These are phyloP conservation scores for Myripristis jacobus DNA, from an alignment of 2,797 vertebrate genomes.

Conservation along the genomic window DNA sequence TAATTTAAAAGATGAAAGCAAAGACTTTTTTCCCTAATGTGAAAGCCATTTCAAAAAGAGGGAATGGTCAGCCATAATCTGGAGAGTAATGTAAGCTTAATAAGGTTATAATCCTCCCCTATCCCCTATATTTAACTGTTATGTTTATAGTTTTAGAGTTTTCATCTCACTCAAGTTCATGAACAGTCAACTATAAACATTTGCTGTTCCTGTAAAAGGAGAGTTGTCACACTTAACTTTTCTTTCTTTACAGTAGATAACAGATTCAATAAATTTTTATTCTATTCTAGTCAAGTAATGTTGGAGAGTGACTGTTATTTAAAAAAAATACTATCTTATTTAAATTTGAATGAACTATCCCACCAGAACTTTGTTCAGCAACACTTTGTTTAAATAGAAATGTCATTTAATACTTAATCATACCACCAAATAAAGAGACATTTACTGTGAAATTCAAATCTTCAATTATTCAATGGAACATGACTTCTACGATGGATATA, in stretches of 20 bases:
- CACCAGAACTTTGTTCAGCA: neutral
- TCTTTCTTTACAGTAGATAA: neutral
- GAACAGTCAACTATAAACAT: neutral
- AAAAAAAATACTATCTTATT: neutral
- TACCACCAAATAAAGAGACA: neutral
- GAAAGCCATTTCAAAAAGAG: neutral
- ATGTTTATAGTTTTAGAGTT: neutral
- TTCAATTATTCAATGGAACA: neutral
- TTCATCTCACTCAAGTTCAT: neutral
- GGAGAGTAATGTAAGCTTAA: neutral
- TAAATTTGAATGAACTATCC: neutral
- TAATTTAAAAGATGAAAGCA: neutral
- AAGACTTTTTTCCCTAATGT: neutral
- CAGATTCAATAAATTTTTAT: neutral
- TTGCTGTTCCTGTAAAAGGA: neutral
- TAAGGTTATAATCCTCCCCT: neutral
- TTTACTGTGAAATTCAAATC: neutral
- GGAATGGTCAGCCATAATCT: slow-evolving; percentile 3
- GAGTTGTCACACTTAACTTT: neutral
- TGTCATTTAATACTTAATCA: neutral
- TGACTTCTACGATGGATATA: neutral
- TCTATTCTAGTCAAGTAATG: neutral
- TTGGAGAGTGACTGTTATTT: too few relatives aligned
- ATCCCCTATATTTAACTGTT: neutral
- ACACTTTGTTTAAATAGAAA: neutral